Evolutionary conservation across 2,888 invertebrate genomes (phyloP), one percentile per base, ranked within the genome.

Genomic region (Archaeoteleia sp.): DNA sequence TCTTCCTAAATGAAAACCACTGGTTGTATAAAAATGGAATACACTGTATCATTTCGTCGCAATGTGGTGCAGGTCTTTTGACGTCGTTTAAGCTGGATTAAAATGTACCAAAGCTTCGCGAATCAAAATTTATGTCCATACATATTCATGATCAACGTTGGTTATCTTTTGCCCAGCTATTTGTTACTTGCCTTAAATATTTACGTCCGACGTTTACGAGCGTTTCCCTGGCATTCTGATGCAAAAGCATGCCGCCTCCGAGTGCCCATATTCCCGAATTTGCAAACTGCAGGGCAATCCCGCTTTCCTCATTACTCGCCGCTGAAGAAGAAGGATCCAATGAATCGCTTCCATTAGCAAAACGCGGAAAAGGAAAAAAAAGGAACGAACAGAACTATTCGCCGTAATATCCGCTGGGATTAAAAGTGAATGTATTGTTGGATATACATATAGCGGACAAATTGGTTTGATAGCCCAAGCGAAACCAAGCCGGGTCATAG

Each of bases 391-490:
- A 42, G 49, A 66, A 60, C 66, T 57, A 54, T 58, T 65, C 45
- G 43, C 66, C 48, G 54, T 66, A 66, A 66, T 66, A 66, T 54
- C 66, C 58, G 54, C 14, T 51, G 55, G 63, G 63, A 63, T 55
- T 63, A 63, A 63, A 63, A 63, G 49, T 63, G 63, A 63, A 63
- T 63, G 63, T 49, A 63, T 63, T 63, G 63, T 63, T 63, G 63
- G 45, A 63, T 63, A 49, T 63, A 63, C 63, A 63, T 55, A 55
- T 62, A 62, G 48, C 54, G 48, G 34, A 54, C 62, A 62, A 62
- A 62, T 62, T 54, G 62, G 54, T 62, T 62, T 62, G 54, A 55
- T 54, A 62, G 62, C 17, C 53, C 62, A 17, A 54, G 48, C 46
- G 54, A 62, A 54, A 62, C 54, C 39, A 42, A 62, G 48, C 54